A percentile compares a stretch with the other conserved stretches of the same genome.
phyloP scores from a whole-genome alignment of 2,113 vertebrate species.

The Rafetus swinhoei region DNA sequence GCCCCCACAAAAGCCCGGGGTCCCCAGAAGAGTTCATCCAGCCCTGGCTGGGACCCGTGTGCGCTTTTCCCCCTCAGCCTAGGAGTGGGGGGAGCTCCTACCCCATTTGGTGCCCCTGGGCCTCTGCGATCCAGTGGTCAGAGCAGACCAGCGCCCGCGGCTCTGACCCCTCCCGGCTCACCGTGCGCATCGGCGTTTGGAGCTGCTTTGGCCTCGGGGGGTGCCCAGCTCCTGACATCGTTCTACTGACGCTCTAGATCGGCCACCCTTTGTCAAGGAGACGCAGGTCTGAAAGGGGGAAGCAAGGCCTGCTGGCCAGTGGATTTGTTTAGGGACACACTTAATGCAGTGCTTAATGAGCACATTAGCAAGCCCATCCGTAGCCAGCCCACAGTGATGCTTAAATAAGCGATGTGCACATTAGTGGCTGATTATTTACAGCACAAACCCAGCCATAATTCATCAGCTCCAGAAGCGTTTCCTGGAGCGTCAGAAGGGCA shows the following conservation, averaged over 20 bases:
- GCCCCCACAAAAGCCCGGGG: too few species aligned
- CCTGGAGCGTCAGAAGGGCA: not conserved
- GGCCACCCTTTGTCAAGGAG: too few species aligned
- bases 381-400: not conserved
- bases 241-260: too few species aligned
- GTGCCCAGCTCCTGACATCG: not conserved
- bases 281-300: too few species aligned
- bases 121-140: not conserved
- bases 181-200: accelerated
- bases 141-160: not conserved
- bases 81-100: not conserved
- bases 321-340: not conserved
- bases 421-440: constrained; percentile 24
- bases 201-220: not conserved
- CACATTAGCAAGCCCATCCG: not conserved
- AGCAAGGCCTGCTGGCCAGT: not conserved
- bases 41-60: not conserved
- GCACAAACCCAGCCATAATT: not conserved
- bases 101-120: not conserved
- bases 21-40: too few species aligned
- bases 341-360: not conserved
- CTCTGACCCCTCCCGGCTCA: not conserved
- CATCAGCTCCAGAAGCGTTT: not conserved
- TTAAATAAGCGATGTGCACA: not conserved
- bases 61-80: not conserved